Conservation (phyloP, 2,113 vertebrate genomes). For the Rhizomys pruinosus region DNA sequence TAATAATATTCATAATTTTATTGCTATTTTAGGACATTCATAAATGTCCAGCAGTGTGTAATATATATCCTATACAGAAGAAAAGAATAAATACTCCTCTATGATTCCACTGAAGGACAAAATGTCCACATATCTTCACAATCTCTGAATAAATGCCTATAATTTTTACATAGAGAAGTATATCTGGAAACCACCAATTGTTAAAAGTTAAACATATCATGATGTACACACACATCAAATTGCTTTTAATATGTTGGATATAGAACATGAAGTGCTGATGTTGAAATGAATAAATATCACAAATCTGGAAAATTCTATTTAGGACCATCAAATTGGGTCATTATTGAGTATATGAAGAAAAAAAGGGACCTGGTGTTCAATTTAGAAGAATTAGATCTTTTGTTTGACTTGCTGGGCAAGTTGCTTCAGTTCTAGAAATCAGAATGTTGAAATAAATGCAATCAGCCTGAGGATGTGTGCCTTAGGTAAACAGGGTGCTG, state of each 20-base stretch:
- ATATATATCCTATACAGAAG: slow-evolving; percentile 9
- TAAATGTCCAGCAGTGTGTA: slow-evolving; percentile 38
- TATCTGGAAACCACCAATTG: neutral
- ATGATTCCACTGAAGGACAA: neutral
- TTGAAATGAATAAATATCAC: neutral
- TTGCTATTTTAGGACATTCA: neutral
- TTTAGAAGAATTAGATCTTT: neutral
- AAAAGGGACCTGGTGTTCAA: neutral
- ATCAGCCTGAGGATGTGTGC: neutral
- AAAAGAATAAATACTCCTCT: slow-evolving; percentile 9
- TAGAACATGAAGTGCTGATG: neutral
- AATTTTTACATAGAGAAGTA: slow-evolving; percentile 22
- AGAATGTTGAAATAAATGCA: neutral
- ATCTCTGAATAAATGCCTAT: neutral
- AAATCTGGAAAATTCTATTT: neutral
- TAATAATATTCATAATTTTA: slow-evolving; percentile 15
- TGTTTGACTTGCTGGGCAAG: neutral
- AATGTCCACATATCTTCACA: neutral
- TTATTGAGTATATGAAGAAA: neutral
- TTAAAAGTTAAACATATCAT: neutral
- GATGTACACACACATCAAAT: neutral
- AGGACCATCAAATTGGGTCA: neutral
- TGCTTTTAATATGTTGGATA: neutral
- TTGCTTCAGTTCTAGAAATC: slow-evolving; percentile 33
- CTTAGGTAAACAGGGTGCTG: neutral